A percentile compares a stretch with the other conserved stretches of the same genome.
Evolutionary conservation across 2,113 vertebrate species (phyloP).

Genomic region (Gnathochromis pfefferi): DNA sequence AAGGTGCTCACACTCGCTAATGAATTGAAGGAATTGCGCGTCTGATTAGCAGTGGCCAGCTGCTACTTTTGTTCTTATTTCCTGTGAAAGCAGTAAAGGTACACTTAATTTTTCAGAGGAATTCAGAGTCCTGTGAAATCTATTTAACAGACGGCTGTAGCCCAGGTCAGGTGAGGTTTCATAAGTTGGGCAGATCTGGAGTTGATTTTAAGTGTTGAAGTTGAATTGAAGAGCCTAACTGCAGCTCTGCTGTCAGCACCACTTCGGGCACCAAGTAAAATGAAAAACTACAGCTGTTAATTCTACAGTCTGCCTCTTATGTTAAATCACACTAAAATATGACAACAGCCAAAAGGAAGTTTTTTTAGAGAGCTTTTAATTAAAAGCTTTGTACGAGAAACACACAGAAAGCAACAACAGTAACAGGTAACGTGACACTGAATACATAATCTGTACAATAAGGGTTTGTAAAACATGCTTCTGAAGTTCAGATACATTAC

Average conservation of each 20-base stretch:
- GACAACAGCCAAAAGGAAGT: too few relatives aligned
- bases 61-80: not conserved
- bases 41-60: not conserved
- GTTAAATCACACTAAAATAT: not conserved
- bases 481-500: constrained; percentile 69
- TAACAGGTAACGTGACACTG: constrained; percentile 64
- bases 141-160: not conserved
- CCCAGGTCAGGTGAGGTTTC: not conserved
- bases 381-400: constrained; percentile 71
- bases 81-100: not conserved
- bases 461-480: constrained; percentile 72
- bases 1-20: not conserved
- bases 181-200: not conserved
- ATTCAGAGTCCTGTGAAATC: not conserved
- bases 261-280: not conserved
- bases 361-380: constrained; percentile 66
- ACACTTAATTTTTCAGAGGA: not conserved
- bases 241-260: not conserved
- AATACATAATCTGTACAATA: constrained; percentile 72
- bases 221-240: not conserved
- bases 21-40: not conserved
- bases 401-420: constrained; percentile 64
- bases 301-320: not conserved
- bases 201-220: not conserved
- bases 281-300: not conserved